Conservation (phyloP, 2,113 vertebrate species). For the Vulpes ferrilata region DNA sequence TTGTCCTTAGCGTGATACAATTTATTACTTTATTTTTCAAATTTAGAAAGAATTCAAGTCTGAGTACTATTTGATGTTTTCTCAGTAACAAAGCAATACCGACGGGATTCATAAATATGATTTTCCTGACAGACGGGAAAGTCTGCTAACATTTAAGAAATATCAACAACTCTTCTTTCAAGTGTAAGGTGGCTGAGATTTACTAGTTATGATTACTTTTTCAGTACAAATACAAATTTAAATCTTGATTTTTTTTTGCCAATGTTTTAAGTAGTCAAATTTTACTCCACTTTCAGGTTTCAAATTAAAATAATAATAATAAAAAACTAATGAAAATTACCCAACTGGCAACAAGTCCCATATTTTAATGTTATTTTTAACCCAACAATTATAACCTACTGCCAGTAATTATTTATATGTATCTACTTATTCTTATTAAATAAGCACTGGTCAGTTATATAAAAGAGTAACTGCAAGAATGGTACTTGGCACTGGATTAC, state of each 20-base stretch:
- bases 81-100: constrained; percentile 70
- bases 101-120: constrained; percentile 65
- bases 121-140: constrained; percentile 61
- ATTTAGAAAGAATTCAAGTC: constrained; percentile 75
- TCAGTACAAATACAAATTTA: constrained; percentile 80
- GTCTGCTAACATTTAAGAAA: constrained; percentile 73
- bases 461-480: constrained; percentile 90
- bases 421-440: constrained; percentile 92
- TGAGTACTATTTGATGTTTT: constrained; percentile 59
- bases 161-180: constrained; percentile 78
- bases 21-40: constrained; percentile 76
- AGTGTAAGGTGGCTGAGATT: constrained; percentile 75
- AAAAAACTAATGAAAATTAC: constrained; percentile 79
- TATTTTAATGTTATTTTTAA: constrained; percentile 82
- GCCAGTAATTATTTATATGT: constrained; percentile 88
- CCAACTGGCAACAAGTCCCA: constrained; percentile 80
- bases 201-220: constrained; percentile 80
- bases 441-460: constrained; percentile 91
- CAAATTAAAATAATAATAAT: constrained; percentile 80
- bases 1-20: constrained; percentile 69
- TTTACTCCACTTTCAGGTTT: constrained; percentile 78
- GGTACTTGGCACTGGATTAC: constrained; percentile 92
- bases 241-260: constrained; percentile 79
- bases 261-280: constrained; percentile 83
- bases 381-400: constrained; percentile 82